Conservation (phyloP, 2,888 invertebrate species). For the Horisme vitalbata region DNA sequence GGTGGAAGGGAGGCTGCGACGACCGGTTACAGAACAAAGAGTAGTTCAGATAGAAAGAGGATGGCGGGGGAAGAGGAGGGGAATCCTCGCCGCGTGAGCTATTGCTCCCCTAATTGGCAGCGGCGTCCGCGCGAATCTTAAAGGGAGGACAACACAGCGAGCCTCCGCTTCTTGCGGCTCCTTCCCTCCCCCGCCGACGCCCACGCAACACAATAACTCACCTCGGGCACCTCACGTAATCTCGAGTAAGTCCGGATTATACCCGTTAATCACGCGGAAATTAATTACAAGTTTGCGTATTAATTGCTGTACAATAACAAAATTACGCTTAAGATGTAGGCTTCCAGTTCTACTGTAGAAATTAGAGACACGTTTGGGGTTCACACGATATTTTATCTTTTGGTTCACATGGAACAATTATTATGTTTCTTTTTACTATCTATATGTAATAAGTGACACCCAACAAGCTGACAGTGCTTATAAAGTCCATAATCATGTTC, state of each 20-base stretch:
- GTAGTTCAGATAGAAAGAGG: slow-evolving; percentile 50
- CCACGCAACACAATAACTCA: slow-evolving; percentile 75
- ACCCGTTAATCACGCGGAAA: slow-evolving; percentile 80
- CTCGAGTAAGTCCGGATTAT: slow-evolving; percentile 80
- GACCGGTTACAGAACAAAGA: slow-evolving; percentile 70
- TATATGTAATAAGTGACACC: too few relatives aligned
- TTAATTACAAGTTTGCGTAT: slow-evolving; percentile 82
- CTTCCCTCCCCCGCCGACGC: slow-evolving; percentile 44
- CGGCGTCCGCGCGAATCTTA: slow-evolving; percentile 84
- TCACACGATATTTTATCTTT: not conserved
- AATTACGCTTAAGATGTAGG: slow-evolving; percentile 61
- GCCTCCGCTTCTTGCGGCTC: slow-evolving; percentile 71
- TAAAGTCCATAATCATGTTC: too few relatives aligned
- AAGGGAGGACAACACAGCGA: slow-evolving; percentile 78
- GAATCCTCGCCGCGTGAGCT: slow-evolving; percentile 76
- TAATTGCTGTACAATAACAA: slow-evolving; percentile 79
- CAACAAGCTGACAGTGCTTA: too few relatives aligned
- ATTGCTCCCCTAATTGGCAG: slow-evolving; percentile 83
- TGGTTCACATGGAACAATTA: too few relatives aligned
- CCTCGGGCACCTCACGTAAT: slow-evolving; percentile 76
- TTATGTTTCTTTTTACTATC: too few relatives aligned
- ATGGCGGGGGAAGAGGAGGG: slow-evolving; percentile 43
- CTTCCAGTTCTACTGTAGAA: slow-evolving; percentile 24
- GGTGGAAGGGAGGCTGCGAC: slow-evolving; percentile 60
- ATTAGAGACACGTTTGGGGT: not conserved